phyloP scores from a whole-genome alignment of 2,113 vertebrate genomes.

The Tautogolabrus adspersus region DNA sequence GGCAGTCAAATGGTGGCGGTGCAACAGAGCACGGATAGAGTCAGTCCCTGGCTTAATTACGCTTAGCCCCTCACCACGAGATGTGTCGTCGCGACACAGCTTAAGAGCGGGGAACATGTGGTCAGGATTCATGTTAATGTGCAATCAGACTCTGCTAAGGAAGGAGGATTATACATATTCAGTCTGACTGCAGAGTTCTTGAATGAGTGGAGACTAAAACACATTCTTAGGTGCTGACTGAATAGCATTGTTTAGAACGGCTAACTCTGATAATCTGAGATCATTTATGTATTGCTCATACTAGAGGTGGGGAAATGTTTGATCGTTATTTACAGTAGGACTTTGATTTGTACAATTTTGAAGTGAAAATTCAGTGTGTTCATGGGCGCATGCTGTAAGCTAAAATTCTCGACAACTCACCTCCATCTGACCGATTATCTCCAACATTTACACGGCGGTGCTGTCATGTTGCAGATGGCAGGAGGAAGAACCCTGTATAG shows the following conservation, averaged over 20 bases:
- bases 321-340: not conserved
- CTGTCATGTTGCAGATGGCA: not conserved
- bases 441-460: not conserved
- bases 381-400: not conserved
- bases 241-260: not conserved
- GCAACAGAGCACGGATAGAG: constrained; percentile 62
- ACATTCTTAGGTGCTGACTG: not conserved
- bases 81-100: constrained; percentile 37
- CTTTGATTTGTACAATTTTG: not conserved
- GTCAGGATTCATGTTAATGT: constrained; percentile 30
- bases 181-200: not conserved
- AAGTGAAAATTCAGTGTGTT: constrained; percentile 5
- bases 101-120: constrained; percentile 43
- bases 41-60: constrained; percentile 72
- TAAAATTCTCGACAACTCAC: not conserved
- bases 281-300: not conserved
- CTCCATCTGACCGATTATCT: not conserved
- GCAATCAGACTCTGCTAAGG: constrained; percentile 7
- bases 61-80: constrained; percentile 37
- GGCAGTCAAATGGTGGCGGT: constrained; percentile 61
- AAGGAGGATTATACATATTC: not conserved
- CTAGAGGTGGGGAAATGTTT: not conserved
- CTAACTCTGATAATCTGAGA: not conserved
- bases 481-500: not conserved
- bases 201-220: not conserved